Evolutionary conservation across 2,888 invertebrate species (phyloP).

Genomic region (Athalia cordata): DNA sequence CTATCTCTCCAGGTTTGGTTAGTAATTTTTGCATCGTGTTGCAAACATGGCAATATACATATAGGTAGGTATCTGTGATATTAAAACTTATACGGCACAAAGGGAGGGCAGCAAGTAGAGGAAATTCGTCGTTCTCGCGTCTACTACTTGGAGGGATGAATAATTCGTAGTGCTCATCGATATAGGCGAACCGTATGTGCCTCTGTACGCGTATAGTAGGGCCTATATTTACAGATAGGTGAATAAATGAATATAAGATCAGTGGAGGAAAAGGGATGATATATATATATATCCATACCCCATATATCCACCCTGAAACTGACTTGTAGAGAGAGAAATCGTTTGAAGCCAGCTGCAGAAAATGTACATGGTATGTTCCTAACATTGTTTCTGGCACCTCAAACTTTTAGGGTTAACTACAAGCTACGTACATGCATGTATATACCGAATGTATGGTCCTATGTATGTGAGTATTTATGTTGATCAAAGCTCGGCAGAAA

Average conservation of each 20-base stretch:
- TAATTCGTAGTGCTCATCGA: slow-evolving; percentile 16
- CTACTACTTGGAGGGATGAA: background rate
- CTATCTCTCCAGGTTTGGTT: too few relatives aligned
- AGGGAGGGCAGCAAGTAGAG: too few relatives aligned
- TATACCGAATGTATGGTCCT: too few relatives aligned
- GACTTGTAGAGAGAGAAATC: background rate
- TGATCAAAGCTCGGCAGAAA: too few relatives aligned
- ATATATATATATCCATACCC: background rate
- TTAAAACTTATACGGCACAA: too few relatives aligned
- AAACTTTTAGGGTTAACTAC: slow-evolving; percentile 12
- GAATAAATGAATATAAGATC: slow-evolving; percentile 5
- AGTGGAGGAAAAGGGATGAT: background rate
- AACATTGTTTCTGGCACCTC: slow-evolving; percentile 30
- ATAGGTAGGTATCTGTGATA: too few relatives aligned
- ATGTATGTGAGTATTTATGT: too few relatives aligned
- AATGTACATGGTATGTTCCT: background rate
- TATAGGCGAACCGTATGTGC: background rate
- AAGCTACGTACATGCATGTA: background rate
- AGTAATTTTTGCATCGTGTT: background rate
- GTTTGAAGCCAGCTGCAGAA: slow-evolving; percentile 14
- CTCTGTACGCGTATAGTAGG: too few relatives aligned
- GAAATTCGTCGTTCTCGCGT: too few relatives aligned
- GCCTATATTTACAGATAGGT: slow-evolving; percentile 13
- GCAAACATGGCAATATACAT: background rate
- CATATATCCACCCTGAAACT: background rate